phyloP scores from a whole-genome alignment of 2,888 invertebrate species.

The Dilophus febrilis region DNA sequence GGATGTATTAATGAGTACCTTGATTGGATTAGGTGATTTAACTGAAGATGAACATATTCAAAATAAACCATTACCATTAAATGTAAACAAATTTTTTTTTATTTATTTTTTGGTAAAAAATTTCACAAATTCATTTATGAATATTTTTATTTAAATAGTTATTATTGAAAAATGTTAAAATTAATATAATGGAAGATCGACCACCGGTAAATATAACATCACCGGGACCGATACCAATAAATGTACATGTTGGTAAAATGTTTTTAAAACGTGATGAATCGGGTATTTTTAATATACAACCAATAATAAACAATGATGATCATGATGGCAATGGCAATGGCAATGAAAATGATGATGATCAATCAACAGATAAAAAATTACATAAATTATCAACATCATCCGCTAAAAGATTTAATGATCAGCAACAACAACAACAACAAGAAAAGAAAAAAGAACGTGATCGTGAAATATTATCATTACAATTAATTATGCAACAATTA shows the following conservation, averaged over 20 bases:
- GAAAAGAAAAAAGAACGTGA: constrained; percentile 20
- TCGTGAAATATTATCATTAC: constrained; percentile 31
- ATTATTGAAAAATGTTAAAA: constrained; percentile 51
- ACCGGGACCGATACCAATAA: constrained; percentile 64
- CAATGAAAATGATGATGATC: constrained; percentile 7
- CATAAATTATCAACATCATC: too few species aligned
- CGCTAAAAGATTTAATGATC: too few species aligned
- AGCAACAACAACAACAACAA: too few species aligned
- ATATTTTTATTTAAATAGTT: constrained; percentile 34
- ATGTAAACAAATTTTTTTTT: constrained; percentile 37
- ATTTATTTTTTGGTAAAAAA: constrained; percentile 10
- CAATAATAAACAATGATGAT: constrained; percentile 21
- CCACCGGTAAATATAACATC: constrained; percentile 64
- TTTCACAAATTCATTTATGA: constrained; percentile 2
- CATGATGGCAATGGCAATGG: constrained; percentile 7
- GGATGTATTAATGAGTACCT: constrained; percentile 62
- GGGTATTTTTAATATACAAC: constrained; percentile 58
- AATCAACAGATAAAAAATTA: constrained; percentile 7
- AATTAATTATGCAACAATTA: constrained; percentile 35
- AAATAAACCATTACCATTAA: constrained; percentile 64
- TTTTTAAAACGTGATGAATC: constrained; percentile 51
- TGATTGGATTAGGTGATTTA: constrained; percentile 64
- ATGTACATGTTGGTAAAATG: constrained; percentile 53
- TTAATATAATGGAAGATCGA: constrained; percentile 69
- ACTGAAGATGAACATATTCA: constrained; percentile 74